Percentiles rank a stretch among this genome's conserved stretches.
phyloP scores from a whole-genome alignment of 2,888 invertebrate genomes.

The Leucozona laternaria region DNA sequence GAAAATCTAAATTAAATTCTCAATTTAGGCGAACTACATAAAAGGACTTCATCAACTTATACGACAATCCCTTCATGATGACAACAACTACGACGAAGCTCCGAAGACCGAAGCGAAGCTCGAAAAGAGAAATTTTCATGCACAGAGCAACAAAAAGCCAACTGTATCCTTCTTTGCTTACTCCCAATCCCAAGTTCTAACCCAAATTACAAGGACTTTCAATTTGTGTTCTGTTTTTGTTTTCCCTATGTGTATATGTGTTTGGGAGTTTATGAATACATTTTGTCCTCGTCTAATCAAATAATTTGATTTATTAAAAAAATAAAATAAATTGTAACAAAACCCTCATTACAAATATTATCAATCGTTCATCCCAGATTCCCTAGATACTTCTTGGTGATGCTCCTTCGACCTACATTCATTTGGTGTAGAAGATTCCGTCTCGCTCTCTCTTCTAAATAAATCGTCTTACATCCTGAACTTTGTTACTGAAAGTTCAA shows the following conservation, averaged over 20 bases:
- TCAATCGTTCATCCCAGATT: constrained; percentile 4
- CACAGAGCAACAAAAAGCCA: background rate
- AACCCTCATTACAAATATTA: constrained; percentile 4
- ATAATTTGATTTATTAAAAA: constrained; percentile 11
- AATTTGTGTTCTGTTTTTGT: background rate
- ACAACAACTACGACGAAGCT: background rate
- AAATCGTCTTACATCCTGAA: constrained; percentile 7
- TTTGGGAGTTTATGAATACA: background rate
- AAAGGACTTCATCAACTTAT: constrained; percentile 18
- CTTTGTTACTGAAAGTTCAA: background rate
- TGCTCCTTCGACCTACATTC: constrained; percentile 16
- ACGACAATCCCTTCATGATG: constrained; percentile 5
- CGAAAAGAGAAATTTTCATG: background rate
- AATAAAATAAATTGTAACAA: constrained; percentile 13
- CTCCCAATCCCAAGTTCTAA: background rate
- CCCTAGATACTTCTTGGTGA: background rate
- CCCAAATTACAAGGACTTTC: background rate
- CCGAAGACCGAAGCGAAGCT: background rate
- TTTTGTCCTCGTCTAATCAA: background rate
- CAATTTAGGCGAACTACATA: constrained; percentile 16
- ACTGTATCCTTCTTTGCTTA: background rate
- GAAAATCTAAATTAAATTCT: constrained; percentile 18
- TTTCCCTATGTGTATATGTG: background rate
- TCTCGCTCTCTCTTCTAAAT: background rate
- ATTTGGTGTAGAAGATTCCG: background rate